Base-by-base conservation (phyloP, 2,888 invertebrate genomes). In the Sphaeridia pumilis region DNA sequence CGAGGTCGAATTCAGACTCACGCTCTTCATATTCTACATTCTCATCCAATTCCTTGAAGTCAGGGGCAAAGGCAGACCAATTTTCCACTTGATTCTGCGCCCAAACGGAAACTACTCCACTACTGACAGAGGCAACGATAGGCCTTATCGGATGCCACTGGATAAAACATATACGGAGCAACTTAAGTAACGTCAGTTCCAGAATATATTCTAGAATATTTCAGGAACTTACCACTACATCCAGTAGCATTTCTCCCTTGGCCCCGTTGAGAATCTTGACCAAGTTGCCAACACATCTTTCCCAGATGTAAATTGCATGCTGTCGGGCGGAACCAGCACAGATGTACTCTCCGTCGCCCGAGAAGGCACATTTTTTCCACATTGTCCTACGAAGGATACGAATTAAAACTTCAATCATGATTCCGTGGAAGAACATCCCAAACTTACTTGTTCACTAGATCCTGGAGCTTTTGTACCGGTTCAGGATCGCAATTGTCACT, bases 1-100 rank as follows among this genome's bases (percentile, higher is more conserved):
- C 85, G 46, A 94, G 78, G 70, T 98, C 98, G 74, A 99, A 99
- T 75, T 98, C 98, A 34, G 92, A 93, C 75, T 98, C 98, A 25
- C 94, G 73, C 72, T 98, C 98, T 70, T 97, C 95, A 69, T 98
- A 99, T 70, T 97, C 98, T 1, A 95, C 94, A 72, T 99, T 98
- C 72, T 98, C 98, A 70, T 99, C 98, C 26, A 98, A 73, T 72
- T 99, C 98, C 71, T 97, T 97, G 71, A 98, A 98, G 72, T 98
- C 98, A 0, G 98, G 98, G 0, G 98, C 98, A 76, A 98, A 98
- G 0, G 98, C 98, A 4, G 95, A 95, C 98, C 98, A 98, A 75
- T 99, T 98, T 75, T 99, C 98, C 14, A 97, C 95, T 76, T 97
- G 95, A 74, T 94, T 93, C 73, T 97, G 97, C 0, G 97, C 92